phyloP scores from a whole-genome alignment of 2,888 invertebrate genomes.

The Scaptomyza caliginosa region DNA sequence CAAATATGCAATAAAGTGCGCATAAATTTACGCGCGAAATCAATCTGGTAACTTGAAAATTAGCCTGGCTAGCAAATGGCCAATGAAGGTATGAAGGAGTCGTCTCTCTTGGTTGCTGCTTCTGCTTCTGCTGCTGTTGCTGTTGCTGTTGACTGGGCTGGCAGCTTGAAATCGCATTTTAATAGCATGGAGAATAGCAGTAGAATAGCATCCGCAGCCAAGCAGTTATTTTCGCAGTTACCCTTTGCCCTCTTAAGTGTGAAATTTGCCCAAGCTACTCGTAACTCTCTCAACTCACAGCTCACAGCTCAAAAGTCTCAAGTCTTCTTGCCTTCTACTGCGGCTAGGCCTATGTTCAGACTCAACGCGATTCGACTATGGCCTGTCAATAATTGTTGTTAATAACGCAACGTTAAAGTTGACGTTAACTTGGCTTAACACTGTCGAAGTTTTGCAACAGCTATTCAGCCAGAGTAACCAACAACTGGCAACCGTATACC shows the following conservation, averaged over 20 bases:
- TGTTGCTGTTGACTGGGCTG: slow-evolving; percentile 12
- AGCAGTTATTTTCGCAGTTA: slow-evolving; percentile 60
- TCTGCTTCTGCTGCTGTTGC: background rate
- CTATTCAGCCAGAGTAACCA: background rate
- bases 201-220: slow-evolving; percentile 23
- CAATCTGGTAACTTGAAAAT: slow-evolving; percentile 73
- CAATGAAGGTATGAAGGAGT: slow-evolving; percentile 1
- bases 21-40: slow-evolving; percentile 76
- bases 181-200: slow-evolving; percentile 48
- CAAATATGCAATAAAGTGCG: slow-evolving; percentile 71
- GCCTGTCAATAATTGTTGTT: slow-evolving; percentile 71
- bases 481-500: background rate
- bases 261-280: slow-evolving; percentile 64
- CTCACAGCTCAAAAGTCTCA: background rate
- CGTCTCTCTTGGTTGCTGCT: background rate
- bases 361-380: background rate
- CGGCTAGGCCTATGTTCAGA: slow-evolving; percentile 6
- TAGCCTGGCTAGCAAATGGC: slow-evolving; percentile 36
- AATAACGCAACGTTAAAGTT: slow-evolving; percentile 67
- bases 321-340: background rate
- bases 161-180: slow-evolving; percentile 59
- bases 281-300: background rate
- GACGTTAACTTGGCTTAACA: slow-evolving; percentile 52
- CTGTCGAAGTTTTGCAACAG: slow-evolving; percentile 36
- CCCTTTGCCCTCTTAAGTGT: slow-evolving; percentile 79